These are phyloP conservation scores for Corythornis leucogaster DNA, from an alignment of 2,797 vertebrate genomes.

Conservation along the genomic window DNA sequence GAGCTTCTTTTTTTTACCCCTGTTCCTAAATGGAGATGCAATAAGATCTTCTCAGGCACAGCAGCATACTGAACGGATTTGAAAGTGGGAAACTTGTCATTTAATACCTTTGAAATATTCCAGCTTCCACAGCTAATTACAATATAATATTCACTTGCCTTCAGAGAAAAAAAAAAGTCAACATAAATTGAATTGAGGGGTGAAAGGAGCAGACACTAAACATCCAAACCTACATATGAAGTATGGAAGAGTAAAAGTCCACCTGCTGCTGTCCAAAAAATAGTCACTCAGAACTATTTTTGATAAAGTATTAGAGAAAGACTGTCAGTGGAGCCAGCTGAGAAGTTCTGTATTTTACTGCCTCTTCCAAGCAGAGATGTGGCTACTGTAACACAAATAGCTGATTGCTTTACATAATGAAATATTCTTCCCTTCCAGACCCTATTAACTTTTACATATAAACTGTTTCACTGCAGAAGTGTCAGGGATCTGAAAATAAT, in stretches of 20 bases:
- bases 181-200: not conserved
- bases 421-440: slow-evolving; percentile 59
- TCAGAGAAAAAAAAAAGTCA: not conserved
- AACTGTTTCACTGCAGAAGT: slow-evolving; percentile 68
- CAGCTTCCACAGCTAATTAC: slow-evolving; percentile 8
- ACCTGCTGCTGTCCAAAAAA: not conserved
- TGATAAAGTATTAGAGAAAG: not conserved
- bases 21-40: not conserved
- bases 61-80: not conserved
- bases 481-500: slow-evolving; percentile 70
- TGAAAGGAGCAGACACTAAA: not conserved
- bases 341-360: not conserved
- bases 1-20: not conserved
- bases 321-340: not conserved
- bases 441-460: slow-evolving; percentile 70
- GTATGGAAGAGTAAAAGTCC: not conserved
- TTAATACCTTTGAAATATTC: slow-evolving; percentile 12
- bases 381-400: slow-evolving; percentile 31
- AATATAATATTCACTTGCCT: slow-evolving; percentile 3
- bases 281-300: not conserved
- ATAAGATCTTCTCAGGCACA: not conserved
- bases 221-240: not conserved
- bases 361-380: slow-evolving; percentile 9
- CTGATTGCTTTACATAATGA: slow-evolving; percentile 45
- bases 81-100: not conserved